These are phyloP conservation scores for Campoplex nolae DNA, from an alignment of 2,888 invertebrate species.

Conservation along the genomic window DNA sequence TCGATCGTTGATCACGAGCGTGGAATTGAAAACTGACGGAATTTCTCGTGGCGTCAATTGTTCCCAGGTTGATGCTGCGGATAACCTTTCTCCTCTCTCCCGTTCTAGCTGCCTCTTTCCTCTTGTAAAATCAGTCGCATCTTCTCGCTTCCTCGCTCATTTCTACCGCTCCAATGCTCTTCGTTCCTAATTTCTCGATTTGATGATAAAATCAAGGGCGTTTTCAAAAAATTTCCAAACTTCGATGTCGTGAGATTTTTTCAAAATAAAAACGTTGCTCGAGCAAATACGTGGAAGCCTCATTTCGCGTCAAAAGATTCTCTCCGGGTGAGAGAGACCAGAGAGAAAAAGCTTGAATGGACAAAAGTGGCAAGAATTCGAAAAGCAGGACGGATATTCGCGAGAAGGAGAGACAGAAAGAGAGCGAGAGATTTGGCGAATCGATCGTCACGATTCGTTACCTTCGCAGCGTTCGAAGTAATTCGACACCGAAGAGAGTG, in stretches of 20 bases:
- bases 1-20: neutral
- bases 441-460: slow-evolving; percentile 78
- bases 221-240: neutral
- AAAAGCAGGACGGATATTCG: slow-evolving; percentile 14
- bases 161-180: too few species aligned
- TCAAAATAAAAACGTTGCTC: neutral
- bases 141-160: too few species aligned
- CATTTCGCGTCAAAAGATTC: neutral
- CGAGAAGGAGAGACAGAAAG: slow-evolving; percentile 17
- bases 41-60: neutral
- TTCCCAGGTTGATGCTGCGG: neutral
- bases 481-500: slow-evolving; percentile 77
- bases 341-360: neutral
- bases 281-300: slow-evolving; percentile 6
- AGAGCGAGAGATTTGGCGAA: slow-evolving; percentile 78
- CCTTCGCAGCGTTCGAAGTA: slow-evolving; percentile 73
- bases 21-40: too few species aligned
- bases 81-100: neutral
- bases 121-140: too few species aligned
- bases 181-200: too few species aligned
- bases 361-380: neutral
- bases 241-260: neutral
- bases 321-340: neutral
- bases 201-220: too few species aligned
- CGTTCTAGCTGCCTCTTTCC: too few species aligned